These are phyloP conservation scores for Manacus vitellinus DNA, from an alignment of 2,113 vertebrate species.

Conservation along the genomic window DNA sequence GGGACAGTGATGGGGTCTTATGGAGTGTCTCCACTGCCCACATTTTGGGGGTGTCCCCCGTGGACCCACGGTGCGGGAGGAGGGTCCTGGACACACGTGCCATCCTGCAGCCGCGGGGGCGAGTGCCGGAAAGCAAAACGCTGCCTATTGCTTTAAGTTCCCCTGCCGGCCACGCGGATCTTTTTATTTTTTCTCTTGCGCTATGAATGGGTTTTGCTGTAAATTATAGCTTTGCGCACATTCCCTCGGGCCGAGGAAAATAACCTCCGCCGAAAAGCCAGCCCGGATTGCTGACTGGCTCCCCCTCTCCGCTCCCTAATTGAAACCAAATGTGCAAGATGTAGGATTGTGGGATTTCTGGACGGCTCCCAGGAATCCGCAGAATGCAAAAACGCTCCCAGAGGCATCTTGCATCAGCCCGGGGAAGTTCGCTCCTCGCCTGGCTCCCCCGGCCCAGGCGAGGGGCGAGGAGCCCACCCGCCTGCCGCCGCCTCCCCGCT, in stretches of 20 bases:
- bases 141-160: conserved; percentile 54
- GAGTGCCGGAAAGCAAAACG: not conserved
- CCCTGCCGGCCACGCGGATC: not conserved
- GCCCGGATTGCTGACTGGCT: conserved; percentile 78
- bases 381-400: conserved; percentile 82
- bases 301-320: conserved; percentile 80
- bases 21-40: rapidly evolving
- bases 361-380: conserved; percentile 82
- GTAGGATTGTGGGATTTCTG: conserved; percentile 90
- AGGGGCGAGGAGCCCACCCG: not conserved
- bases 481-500: not conserved
- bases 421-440: conserved; percentile 66
- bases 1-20: rapidly evolving
- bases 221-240: conserved; percentile 75
- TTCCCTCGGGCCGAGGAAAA: conserved; percentile 77
- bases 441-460: conserved; percentile 47
- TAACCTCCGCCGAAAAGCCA: conserved; percentile 74
- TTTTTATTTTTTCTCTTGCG: not conserved
- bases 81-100: rapidly evolving
- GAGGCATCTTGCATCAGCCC: conserved; percentile 88
- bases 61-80: rapidly evolving
- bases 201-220: conserved; percentile 79
- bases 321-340: conserved; percentile 92
- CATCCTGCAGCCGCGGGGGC: rapidly evolving
- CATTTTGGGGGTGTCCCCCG: not conserved